phyloP scores from a whole-genome alignment of 2,113 vertebrate species.

The Solenodon paradoxus region DNA sequence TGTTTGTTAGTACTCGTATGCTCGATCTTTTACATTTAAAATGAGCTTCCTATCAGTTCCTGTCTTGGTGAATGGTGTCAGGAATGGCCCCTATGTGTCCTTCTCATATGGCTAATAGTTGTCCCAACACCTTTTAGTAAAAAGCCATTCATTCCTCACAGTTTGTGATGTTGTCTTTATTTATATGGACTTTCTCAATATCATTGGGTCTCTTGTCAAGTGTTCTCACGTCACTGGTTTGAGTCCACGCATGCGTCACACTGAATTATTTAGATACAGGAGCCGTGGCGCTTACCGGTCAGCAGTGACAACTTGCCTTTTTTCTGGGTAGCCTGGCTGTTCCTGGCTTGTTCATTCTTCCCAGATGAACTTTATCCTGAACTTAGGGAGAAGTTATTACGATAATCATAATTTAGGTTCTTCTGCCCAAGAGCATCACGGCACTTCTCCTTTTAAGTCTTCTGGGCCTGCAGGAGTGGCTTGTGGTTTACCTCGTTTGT shows the following conservation, averaged over 20 bases:
- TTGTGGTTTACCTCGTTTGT: not conserved
- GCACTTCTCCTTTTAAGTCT: not conserved
- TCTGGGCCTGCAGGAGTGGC: not conserved
- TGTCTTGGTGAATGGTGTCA: not conserved
- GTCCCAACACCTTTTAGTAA: not conserved
- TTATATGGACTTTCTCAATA: not conserved
- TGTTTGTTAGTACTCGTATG: not conserved
- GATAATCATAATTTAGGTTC: not conserved
- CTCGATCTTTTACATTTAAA: not conserved
- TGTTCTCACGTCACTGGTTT: no score
- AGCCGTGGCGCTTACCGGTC: not conserved
- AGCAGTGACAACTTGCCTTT: no score
- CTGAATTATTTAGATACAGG: not conserved
- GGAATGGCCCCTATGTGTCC: not conserved
- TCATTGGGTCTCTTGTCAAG: not conserved
- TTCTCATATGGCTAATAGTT: not conserved
- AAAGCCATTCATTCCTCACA: not conserved
- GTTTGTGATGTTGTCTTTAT: not conserved
- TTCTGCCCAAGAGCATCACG: not conserved
- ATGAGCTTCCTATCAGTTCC: not conserved
- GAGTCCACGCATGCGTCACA: rapidly evolving
- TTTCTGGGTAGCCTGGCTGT: not conserved
- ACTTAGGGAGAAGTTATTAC: not conserved
- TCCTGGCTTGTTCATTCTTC: not conserved
- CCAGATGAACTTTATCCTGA: not conserved